Percentiles rank a stretch among this genome's conserved stretches.
phyloP scores from a whole-genome alignment of 2,888 invertebrate species.

The Tachina lurida region DNA sequence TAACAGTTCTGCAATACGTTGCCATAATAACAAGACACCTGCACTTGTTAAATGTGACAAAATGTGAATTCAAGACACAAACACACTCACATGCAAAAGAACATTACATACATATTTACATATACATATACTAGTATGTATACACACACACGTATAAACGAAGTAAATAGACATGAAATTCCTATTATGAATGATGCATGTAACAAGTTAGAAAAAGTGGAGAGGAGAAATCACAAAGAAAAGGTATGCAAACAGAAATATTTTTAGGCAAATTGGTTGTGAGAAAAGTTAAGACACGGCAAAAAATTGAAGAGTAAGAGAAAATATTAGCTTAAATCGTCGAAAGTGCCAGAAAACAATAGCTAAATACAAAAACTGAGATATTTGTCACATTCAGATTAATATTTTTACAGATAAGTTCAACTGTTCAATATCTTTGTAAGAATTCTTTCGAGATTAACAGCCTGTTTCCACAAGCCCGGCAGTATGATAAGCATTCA shows the following conservation, averaged over 20 bases:
- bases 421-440: too few species aligned
- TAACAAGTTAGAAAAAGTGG: neutral
- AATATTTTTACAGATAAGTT: too few species aligned
- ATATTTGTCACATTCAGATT: too few species aligned
- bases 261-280: conserved; percentile 41
- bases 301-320: conserved; percentile 3
- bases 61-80: conserved; percentile 38
- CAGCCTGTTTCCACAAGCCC: too few species aligned
- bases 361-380: too few species aligned
- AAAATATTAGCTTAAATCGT: neutral
- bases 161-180: conserved; percentile 37
- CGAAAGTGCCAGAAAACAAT: too few species aligned
- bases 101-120: neutral
- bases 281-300: conserved; percentile 11
- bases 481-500: too few species aligned
- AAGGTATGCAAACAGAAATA: conserved; percentile 22
- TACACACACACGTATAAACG: neutral
- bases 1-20: conserved; percentile 56
- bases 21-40: conserved; percentile 62
- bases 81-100: neutral
- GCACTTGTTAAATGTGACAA: conserved; percentile 54
- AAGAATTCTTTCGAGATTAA: too few species aligned
- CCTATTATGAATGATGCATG: conserved; percentile 23
- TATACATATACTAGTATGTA: neutral
- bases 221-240: neutral